These are phyloP conservation scores for Mirounga angustirostris DNA, from an alignment of 2,113 vertebrate species.

Conservation along the genomic window DNA sequence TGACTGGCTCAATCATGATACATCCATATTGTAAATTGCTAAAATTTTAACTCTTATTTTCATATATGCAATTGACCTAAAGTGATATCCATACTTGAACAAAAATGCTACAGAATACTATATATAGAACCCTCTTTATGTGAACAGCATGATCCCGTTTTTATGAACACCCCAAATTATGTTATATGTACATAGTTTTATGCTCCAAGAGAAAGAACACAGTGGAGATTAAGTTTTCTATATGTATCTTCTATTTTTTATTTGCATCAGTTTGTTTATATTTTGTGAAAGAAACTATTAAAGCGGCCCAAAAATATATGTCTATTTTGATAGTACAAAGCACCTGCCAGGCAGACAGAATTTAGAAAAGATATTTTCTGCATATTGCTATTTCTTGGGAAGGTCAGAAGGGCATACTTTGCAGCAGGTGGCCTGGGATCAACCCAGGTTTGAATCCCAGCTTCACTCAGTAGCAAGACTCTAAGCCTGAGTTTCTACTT, in stretches of 20 bases:
- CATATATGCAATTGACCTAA: background rate
- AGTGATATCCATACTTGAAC: background rate
- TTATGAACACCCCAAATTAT: background rate
- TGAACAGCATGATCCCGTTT: background rate
- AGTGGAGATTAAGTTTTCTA: background rate
- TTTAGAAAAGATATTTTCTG: background rate
- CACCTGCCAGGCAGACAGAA: background rate
- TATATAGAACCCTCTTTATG: background rate
- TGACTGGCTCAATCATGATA: background rate
- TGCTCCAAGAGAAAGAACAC: background rate
- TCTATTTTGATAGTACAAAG: background rate
- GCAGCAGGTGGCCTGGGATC: background rate
- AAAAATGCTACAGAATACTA: conserved; percentile 28
- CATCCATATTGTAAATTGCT: background rate
- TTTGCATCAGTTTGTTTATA: background rate
- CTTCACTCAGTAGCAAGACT: background rate
- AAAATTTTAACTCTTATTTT: background rate
- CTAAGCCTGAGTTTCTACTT: background rate
- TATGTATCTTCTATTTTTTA: background rate
- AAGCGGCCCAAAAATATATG: background rate
- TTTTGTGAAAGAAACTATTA: background rate
- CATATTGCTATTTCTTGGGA: background rate
- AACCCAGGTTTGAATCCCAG: background rate
- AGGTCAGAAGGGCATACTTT: background rate
- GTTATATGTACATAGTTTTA: background rate